Evolutionary conservation across 53 echinoderm and acorn worm species (phyloP).

Genomic region (Holothuria leucospilota): DNA sequence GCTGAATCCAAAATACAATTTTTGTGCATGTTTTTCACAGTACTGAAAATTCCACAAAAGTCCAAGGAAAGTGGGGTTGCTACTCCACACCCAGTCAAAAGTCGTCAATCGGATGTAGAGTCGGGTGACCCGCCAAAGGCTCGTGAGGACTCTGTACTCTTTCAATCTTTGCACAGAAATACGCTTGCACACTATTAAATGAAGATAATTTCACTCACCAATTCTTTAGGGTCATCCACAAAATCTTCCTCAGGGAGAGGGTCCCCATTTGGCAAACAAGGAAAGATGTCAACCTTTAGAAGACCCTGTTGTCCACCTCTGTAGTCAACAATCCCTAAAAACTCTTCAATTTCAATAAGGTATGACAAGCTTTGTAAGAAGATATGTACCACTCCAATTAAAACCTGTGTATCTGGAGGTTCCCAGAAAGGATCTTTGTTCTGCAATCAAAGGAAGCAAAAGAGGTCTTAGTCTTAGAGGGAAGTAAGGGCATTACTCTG

Average conservation of each 20-base stretch:
- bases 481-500: background rate
- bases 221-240: conserved; percentile 88
- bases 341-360: conserved; percentile 93
- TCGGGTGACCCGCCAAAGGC: no score
- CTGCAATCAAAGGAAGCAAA: conserved; percentile 26
- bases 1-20: no score
- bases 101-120: no score
- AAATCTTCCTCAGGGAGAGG: conserved; percentile 87
- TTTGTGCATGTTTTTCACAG: no score
- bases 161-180: background rate
- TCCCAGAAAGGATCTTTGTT: conserved; percentile 99
- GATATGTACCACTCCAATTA: conserved; percentile 90
- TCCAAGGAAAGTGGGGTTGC: no score
- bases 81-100: no score
- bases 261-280: conserved; percentile 75
- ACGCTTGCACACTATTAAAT: background rate
- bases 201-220: conserved; percentile 55
- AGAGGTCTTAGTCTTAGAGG: no score
- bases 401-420: conserved; percentile 87
- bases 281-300: conserved; percentile 80
- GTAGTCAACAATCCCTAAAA: conserved; percentile 83
- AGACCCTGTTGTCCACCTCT: conserved; percentile 91
- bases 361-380: conserved; percentile 93
- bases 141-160: background rate
- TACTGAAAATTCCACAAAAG: no score